Conservation (phyloP, 2,113 vertebrate species). For the Taxidea taxus region DNA sequence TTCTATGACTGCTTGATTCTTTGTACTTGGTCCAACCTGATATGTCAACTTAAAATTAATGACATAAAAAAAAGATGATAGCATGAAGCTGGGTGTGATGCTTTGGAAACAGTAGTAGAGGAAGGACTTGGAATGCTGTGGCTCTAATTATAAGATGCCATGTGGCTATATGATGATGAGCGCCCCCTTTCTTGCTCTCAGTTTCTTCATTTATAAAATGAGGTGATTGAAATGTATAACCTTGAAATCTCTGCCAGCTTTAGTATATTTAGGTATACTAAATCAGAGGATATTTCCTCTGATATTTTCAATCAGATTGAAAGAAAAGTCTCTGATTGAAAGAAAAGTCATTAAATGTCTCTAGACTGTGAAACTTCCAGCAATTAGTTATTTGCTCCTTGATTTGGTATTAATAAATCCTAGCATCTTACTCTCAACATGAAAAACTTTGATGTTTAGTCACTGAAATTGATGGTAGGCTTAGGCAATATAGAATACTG, state of each 20-base stretch:
- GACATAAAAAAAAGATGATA: not conserved
- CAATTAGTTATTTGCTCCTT: not conserved
- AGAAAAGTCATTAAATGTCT: not conserved
- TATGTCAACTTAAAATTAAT: not conserved
- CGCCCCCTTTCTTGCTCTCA: not conserved
- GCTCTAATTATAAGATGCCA: not conserved
- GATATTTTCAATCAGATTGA: no score
- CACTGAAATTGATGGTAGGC: not conserved
- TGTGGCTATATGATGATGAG: not conserved
- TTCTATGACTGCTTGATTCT: not conserved
- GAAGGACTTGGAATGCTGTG: not conserved
- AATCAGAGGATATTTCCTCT: not conserved
- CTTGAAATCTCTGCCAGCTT: not conserved
- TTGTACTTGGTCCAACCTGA: not conserved
- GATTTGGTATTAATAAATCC: not conserved
- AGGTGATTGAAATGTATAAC: not conserved
- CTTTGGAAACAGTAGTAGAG: not conserved
- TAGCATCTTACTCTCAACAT: not conserved
- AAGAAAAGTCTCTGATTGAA: no score
- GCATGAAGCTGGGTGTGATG: not conserved
- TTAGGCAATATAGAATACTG: not conserved
- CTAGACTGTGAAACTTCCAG: not conserved
- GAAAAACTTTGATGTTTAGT: not conserved
- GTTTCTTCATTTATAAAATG: not conserved
- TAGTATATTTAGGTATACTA: not conserved